Evolutionary conservation across 2,113 vertebrate species (phyloP).

Genomic region (Pygathrix nemaeus): DNA sequence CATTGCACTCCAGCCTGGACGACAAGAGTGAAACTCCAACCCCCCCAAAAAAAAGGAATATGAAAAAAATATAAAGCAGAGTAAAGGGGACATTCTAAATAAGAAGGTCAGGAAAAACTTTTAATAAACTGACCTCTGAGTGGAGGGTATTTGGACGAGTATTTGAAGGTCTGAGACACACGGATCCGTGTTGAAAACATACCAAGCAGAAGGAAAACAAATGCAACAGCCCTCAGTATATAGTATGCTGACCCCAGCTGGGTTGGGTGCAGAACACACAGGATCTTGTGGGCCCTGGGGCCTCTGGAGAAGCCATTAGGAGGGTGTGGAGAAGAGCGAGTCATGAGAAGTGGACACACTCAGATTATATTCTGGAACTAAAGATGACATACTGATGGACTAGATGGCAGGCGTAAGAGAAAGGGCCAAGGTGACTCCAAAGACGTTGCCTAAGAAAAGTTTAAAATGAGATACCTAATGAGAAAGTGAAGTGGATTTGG

Average conservation of each 20-base stretch:
- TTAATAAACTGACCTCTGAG: not conserved
- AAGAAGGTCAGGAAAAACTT: not conserved
- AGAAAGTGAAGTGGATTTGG: not conserved
- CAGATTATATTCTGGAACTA: not conserved
- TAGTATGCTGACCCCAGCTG: fast-evolving
- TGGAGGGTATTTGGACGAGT: not conserved
- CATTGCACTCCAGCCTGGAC: no score
- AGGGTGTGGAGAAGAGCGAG: not conserved
- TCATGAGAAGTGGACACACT: not conserved
- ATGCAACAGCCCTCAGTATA: not conserved
- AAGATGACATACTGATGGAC: not conserved
- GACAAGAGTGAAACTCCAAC: no score
- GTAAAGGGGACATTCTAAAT: not conserved
- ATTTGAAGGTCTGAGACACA: not conserved
- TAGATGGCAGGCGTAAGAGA: fast-evolving
- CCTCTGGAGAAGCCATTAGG: not conserved
- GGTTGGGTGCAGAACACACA: fast-evolving
- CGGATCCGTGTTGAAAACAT: not conserved
- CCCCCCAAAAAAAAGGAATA: no score
- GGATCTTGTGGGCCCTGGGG: no score
- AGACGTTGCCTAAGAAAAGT: not conserved
- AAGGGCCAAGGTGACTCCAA: not conserved
- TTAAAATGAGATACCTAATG: not conserved
- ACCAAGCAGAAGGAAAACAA: not conserved
- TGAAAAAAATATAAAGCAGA: not conserved